A percentile compares a stretch with the other conserved stretches of the same genome.
Conservation (phyloP, 2,113 vertebrate species). For the Cyanoliseus patagonus region DNA sequence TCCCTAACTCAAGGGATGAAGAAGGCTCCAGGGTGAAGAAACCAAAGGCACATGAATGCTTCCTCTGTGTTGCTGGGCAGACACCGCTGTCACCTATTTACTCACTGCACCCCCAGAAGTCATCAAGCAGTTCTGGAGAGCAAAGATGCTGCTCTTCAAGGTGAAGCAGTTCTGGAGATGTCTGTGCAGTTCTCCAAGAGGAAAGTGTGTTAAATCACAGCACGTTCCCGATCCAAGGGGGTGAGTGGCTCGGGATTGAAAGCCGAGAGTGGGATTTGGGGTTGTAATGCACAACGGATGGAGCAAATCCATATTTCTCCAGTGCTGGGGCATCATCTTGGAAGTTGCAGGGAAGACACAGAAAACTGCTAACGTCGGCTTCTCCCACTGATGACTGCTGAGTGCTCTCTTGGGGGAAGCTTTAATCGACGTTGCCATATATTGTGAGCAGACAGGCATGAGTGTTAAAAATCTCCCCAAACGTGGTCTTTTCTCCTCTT, state of each 20-base stretch:
- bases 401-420: neutral
- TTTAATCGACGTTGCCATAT: neutral
- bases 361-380: neutral
- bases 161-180: neutral
- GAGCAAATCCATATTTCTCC: neutral
- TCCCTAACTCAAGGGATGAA: neutral
- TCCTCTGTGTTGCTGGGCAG: neutral
- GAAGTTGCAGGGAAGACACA: neutral
- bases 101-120: neutral
- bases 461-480: neutral
- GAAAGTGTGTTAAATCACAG: neutral
- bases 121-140: neutral
- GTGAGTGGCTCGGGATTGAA: neutral
- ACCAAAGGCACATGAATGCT: neutral
- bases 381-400: neutral
- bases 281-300: fast-evolving
- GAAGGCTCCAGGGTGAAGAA: neutral
- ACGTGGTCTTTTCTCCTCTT: neutral
- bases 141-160: neutral
- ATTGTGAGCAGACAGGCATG: neutral
- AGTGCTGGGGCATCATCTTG: fast-evolving
- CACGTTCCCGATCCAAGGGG: neutral
- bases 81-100: neutral
- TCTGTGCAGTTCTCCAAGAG: neutral
- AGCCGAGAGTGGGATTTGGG: neutral